These are phyloP conservation scores for Erethizon dorsatum DNA, from an alignment of 2,797 vertebrate genomes.

Conservation along the genomic window DNA sequence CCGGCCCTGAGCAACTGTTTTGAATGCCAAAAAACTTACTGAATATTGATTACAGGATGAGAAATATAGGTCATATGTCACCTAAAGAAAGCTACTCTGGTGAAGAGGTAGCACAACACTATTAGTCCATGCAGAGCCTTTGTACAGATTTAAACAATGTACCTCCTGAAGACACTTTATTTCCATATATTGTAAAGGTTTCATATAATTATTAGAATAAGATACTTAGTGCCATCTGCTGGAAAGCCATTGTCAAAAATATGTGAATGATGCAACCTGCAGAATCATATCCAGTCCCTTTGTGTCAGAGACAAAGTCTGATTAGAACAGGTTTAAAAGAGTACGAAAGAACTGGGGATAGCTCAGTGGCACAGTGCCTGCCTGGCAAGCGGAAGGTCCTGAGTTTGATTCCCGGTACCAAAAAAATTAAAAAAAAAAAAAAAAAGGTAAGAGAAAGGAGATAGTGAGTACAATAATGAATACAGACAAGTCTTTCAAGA, in stretches of 20 bases:
- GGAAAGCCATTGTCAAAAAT: not conserved
- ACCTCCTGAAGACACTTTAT: not conserved
- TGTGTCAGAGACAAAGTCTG: not conserved
- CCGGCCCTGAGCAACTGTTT: not conserved
- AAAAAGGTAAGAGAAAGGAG: not conserved
- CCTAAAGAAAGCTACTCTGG: not conserved
- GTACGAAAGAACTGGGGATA: no score
- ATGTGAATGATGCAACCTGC: not conserved
- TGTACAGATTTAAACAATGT: not conserved
- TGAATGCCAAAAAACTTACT: not conserved
- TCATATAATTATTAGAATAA: not conserved
- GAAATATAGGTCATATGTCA: conserved; percentile 30
- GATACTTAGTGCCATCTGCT: conserved; percentile 48
- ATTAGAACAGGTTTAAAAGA: conserved; percentile 15
- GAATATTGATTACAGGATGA: not conserved
- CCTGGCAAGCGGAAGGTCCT: no score
- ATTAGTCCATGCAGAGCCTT: not conserved
- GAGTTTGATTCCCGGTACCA: no score
- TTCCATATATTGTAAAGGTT: not conserved
- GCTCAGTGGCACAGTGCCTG: no score
- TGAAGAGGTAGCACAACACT: not conserved
- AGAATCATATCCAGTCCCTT: not conserved
- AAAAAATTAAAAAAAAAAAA: no score
- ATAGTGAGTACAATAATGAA: not conserved
- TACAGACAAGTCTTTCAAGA: not conserved